Conservation (phyloP, 2,797 vertebrate genomes). For the Cuculus canorus region DNA sequence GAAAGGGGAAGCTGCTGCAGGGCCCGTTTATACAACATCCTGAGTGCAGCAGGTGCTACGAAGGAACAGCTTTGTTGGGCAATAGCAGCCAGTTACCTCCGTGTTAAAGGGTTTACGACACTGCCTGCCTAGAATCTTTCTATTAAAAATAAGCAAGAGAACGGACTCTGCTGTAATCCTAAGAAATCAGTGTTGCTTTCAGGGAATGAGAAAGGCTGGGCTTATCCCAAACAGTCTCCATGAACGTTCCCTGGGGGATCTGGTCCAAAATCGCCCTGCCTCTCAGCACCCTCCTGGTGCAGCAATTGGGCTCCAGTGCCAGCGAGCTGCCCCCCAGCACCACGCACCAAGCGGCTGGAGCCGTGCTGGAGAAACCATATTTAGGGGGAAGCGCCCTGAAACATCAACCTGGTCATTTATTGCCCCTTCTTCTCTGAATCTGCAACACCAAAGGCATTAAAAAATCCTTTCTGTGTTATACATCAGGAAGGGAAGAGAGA, state of each 20-base stretch:
- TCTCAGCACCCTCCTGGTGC: neutral
- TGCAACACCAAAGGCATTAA: neutral
- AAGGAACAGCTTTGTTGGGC: neutral
- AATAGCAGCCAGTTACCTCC: neutral
- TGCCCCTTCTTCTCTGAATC: neutral
- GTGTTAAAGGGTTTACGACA: rapidly evolving
- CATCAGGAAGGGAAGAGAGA: neutral
- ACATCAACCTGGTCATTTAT: rapidly evolving
- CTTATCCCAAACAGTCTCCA: neutral
- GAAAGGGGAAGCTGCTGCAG: constrained; percentile 14
- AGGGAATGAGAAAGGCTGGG: neutral
- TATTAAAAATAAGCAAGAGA: neutral
- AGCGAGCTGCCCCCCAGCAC: neutral
- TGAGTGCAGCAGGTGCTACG: neutral
- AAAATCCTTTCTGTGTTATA: neutral
- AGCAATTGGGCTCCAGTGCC: neutral
- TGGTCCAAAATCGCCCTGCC: neutral
- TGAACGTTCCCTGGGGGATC: rapidly evolving
- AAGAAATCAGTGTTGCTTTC: neutral
- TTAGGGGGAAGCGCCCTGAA: neutral
- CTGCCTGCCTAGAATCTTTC: neutral
- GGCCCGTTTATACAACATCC: neutral
- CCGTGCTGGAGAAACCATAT: neutral
- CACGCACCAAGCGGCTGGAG: neutral
- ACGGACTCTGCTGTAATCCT: neutral